phyloP scores from a whole-genome alignment of 2,113 vertebrate genomes.

The Mionectes macconnelli region DNA sequence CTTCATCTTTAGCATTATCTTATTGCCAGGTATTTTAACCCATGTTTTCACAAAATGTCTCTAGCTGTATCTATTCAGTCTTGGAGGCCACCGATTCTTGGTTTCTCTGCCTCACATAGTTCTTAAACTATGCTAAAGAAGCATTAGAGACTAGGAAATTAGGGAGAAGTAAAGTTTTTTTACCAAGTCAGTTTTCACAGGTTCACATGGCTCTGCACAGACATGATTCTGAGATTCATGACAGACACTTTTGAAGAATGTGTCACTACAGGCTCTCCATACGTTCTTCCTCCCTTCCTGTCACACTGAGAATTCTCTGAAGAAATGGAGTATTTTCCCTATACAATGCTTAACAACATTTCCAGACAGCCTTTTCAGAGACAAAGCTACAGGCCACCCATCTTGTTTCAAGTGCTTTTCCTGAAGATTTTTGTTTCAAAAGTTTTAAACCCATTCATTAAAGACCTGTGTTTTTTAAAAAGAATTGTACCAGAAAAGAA shows the following conservation, averaged over 20 bases:
- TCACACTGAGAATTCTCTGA: slow-evolving; percentile 47
- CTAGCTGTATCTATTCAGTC: neutral
- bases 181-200: neutral
- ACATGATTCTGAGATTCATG: neutral
- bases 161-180: neutral
- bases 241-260: slow-evolving; percentile 26
- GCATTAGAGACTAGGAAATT: neutral
- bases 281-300: slow-evolving; percentile 27
- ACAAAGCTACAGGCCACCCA: slow-evolving; percentile 15
- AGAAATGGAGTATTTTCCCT: slow-evolving; percentile 45
- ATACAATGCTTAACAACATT: slow-evolving; percentile 10
- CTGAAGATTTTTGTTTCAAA: slow-evolving; percentile 21
- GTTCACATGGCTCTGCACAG: neutral
- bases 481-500: neutral
- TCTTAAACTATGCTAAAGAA: neutral
- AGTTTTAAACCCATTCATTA: slow-evolving; percentile 29
- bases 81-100: neutral
- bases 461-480: neutral
- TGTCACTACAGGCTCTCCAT: neutral
- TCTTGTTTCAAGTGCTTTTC: slow-evolving; percentile 28
- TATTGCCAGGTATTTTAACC: neutral
- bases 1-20: neutral
- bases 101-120: neutral
- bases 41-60: neutral
- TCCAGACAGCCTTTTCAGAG: slow-evolving; percentile 20